These are phyloP conservation scores for Argya squamiceps DNA, from an alignment of 2,797 vertebrate genomes.

Conservation along the genomic window DNA sequence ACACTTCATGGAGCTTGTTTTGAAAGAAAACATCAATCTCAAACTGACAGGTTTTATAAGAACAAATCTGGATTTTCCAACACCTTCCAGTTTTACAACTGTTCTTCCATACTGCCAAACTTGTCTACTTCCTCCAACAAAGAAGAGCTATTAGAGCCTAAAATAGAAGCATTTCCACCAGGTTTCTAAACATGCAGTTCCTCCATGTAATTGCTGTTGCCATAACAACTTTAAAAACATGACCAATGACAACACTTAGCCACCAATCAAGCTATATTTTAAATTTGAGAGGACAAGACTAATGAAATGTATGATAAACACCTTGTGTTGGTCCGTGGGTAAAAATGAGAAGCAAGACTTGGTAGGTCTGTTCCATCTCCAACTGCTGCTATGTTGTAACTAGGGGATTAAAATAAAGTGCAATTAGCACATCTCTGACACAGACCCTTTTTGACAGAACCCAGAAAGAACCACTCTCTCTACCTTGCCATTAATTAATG, in stretches of 20 bases:
- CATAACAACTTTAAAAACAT: constrained; percentile 13
- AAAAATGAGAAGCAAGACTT: neutral
- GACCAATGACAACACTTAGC: neutral
- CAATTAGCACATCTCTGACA: neutral
- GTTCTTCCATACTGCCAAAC: neutral
- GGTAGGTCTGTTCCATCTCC: neutral
- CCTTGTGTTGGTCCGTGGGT: neutral
- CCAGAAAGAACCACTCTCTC: neutral
- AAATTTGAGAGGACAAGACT: neutral
- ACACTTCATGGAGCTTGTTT: neutral
- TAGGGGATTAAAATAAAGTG: neutral
- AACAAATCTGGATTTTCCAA: constrained; percentile 38
- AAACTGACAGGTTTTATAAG: constrained; percentile 6
- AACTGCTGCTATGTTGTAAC: neutral
- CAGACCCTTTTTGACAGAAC: neutral
- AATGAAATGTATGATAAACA: neutral
- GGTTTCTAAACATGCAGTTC: neutral
- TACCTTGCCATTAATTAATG: neutral
- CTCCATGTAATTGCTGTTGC: neutral
- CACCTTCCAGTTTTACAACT: neutral
- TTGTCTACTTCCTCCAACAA: neutral
- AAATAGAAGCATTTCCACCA: neutral
- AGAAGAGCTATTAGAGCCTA: neutral
- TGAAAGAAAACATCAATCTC: constrained; percentile 20
- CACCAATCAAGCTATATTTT: neutral